These are phyloP conservation scores for Otis tarda DNA, from an alignment of 2,113 vertebrate genomes.

Conservation along the genomic window DNA sequence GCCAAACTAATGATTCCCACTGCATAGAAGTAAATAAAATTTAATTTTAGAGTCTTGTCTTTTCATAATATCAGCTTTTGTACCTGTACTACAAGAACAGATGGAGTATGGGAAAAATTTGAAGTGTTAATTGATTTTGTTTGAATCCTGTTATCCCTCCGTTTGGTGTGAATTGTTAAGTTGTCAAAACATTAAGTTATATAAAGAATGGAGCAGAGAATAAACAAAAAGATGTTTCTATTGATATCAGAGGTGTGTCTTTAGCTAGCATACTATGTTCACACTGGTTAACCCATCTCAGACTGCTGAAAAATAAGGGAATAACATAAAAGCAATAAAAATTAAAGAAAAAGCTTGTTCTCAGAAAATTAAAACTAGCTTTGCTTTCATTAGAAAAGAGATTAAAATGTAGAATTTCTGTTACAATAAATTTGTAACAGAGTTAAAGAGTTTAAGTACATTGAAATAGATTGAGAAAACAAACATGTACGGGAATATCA, in stretches of 20 bases:
- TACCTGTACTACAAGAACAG: slow-evolving; percentile 19
- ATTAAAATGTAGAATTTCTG: neutral
- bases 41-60: neutral
- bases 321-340: neutral
- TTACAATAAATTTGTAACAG: neutral
- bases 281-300: neutral
- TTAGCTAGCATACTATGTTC: neutral
- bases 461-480: neutral
- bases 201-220: neutral
- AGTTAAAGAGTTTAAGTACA: neutral
- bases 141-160: slow-evolving; percentile 43
- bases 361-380: neutral
- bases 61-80: neutral
- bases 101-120: slow-evolving; percentile 32
- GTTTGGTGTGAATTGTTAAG: slow-evolving; percentile 35
- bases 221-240: slow-evolving; percentile 9
- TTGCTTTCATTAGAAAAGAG: neutral
- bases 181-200: slow-evolving; percentile 40
- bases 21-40: slow-evolving; percentile 27
- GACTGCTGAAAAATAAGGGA: neutral
- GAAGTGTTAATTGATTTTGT: slow-evolving; percentile 64
- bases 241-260: neutral
- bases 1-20: neutral
- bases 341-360: neutral
- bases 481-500: neutral